Conservation (phyloP, 1,140 invertebrate genomes). For the Cherax destructor region DNA sequence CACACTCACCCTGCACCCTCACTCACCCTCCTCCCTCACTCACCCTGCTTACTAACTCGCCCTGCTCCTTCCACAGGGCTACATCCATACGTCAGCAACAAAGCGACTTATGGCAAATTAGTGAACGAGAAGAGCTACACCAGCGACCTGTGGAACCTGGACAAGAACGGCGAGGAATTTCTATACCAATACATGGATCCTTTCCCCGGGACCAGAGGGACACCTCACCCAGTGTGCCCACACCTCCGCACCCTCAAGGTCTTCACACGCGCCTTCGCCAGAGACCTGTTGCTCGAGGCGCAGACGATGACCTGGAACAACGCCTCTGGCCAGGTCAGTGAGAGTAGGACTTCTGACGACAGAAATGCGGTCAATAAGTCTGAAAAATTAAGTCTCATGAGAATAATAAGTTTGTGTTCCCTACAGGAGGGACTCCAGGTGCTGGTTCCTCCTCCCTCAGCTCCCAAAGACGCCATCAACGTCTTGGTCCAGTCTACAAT, state of each 20-base stretch:
- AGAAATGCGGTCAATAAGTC: too few species aligned
- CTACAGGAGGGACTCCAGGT: background rate
- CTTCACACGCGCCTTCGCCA: background rate
- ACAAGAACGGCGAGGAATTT: background rate
- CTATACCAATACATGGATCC: background rate
- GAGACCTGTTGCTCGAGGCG: background rate
- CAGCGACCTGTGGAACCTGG: background rate
- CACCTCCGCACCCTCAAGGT: background rate
- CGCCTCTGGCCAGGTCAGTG: background rate
- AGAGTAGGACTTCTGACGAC: background rate
- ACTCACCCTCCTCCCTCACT: background rate
- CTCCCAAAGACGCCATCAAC: background rate
- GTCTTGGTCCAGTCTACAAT: background rate
- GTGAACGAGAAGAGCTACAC: background rate
- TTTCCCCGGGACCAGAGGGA: too few species aligned
- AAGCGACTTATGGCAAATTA: conserved; percentile 8
- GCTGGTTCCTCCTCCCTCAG: background rate
- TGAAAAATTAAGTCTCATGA: too few species aligned
- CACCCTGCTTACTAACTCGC: background rate
- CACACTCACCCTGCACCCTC: background rate
- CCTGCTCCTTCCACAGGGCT: background rate
- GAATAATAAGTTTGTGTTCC: background rate
- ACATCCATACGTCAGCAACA: conserved; percentile 23
- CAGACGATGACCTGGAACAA: background rate
- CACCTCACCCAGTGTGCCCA: background rate